Evolutionary conservation across 64 coral and sea anemone species (phyloP).

Genomic region (Stichodactyla mertensii): DNA sequence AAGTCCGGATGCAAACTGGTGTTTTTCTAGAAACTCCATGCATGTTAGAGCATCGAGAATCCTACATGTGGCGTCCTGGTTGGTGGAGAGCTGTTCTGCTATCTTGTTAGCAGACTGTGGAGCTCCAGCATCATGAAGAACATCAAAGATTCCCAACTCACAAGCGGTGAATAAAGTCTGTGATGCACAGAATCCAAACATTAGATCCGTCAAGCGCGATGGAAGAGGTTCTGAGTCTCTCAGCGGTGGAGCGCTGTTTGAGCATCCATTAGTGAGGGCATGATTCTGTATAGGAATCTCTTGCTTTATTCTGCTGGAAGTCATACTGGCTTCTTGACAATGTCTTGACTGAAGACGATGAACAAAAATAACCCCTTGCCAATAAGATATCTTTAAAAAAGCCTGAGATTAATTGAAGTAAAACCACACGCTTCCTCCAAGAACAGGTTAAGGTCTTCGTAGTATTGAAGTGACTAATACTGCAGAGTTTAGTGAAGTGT

Average conservation of each 20-base stretch:
- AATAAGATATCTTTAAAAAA: background rate
- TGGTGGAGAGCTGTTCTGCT: constrained; percentile 21
- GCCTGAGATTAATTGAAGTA: background rate
- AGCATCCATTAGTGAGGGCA: background rate
- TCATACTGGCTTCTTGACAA: background rate
- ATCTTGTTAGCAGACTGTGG: constrained; percentile 25
- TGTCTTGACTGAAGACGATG: too few relatives aligned
- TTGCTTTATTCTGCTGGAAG: background rate
- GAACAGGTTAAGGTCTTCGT: background rate
- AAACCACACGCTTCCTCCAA: background rate
- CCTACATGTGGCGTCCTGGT: constrained; percentile 30
- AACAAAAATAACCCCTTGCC: background rate
- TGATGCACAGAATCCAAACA: constrained; percentile 42
- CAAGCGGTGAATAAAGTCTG: constrained; percentile 28
- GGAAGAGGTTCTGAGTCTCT: background rate
- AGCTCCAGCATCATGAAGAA: constrained; percentile 8
- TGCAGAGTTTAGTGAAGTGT: background rate
- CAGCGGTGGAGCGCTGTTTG: background rate
- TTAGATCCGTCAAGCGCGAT: constrained; percentile 17
- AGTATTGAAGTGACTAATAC: background rate
- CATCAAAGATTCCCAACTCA: constrained; percentile 69
- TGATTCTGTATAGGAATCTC: background rate
- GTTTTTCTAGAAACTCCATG: constrained; percentile 46
- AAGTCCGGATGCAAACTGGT: background rate
- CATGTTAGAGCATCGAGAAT: constrained; percentile 40